phyloP scores from a whole-genome alignment of 2,113 vertebrate species.

The Ursus arctos region DNA sequence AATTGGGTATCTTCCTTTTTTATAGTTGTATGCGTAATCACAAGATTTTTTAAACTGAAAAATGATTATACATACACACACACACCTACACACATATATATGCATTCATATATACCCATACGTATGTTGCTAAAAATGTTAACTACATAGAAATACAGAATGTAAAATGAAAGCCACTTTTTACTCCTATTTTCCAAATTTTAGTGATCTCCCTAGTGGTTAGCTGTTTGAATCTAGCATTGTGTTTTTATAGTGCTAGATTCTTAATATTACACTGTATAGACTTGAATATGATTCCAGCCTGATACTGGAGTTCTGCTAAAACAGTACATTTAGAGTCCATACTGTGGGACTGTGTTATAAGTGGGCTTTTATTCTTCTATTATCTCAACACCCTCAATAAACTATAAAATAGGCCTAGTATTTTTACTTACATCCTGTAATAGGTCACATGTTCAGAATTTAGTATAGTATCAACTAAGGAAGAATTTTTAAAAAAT shows the following conservation, averaged over 20 bases:
- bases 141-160: background rate
- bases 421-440: constrained; percentile 9
- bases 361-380: background rate
- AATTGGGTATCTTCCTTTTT: background rate
- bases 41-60: constrained; percentile 9
- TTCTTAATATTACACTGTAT: background rate
- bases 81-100: background rate
- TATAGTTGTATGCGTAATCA: constrained; percentile 23
- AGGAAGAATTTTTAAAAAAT: background rate
- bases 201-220: background rate
- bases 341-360: background rate
- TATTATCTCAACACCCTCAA: background rate
- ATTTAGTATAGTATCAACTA: background rate
- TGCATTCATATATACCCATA: background rate
- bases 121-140: background rate
- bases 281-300: background rate
- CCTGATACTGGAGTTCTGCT: background rate
- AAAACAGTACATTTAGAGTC: background rate
- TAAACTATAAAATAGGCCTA: background rate
- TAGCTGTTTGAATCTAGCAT: background rate
- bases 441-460: background rate
- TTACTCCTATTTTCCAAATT: background rate
- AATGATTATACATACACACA: background rate
- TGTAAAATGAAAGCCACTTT: background rate
- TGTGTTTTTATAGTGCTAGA: constrained; percentile 15